These are phyloP conservation scores for Trissolcus brochymenae DNA, from an alignment of 2,888 invertebrate species.

Conservation along the genomic window DNA sequence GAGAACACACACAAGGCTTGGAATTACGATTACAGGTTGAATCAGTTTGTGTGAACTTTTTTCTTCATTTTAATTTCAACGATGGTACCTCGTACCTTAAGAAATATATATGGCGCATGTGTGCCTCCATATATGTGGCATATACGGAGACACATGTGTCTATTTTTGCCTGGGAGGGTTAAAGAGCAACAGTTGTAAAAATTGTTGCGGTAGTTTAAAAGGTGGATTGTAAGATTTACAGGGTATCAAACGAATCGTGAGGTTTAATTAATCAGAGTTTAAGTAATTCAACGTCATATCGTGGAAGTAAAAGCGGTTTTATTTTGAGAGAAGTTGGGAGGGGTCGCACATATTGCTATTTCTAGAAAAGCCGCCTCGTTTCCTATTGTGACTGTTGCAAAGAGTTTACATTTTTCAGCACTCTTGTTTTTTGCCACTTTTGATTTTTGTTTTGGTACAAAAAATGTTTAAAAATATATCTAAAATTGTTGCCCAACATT, in stretches of 20 bases:
- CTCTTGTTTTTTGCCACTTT: constrained; percentile 5
- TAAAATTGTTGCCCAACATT: no score
- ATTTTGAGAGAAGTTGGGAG: constrained; percentile 70
- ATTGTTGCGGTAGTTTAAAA: not conserved
- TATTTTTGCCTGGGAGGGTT: not conserved
- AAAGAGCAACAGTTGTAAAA: not conserved
- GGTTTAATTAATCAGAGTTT: constrained; percentile 14
- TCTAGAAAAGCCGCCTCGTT: constrained; percentile 68
- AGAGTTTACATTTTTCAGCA: constrained; percentile 21
- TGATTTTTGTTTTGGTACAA: not conserved
- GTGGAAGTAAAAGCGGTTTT: constrained; percentile 68
- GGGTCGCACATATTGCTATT: constrained; percentile 70
- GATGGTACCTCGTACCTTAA: no score
- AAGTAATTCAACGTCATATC: constrained; percentile 22
- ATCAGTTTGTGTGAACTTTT: constrained; percentile 28
- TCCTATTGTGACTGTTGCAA: constrained; percentile 65
- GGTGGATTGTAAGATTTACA: not conserved
- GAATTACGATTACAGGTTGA: constrained; percentile 30
- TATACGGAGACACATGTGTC: not conserved
- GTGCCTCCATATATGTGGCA: no score
- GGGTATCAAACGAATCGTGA: not conserved
- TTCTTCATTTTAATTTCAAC: no score
- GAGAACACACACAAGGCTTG: constrained; percentile 14
- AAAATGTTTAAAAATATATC: not conserved
- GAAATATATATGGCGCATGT: not conserved